A percentile compares a stretch with the other conserved stretches of the same genome.
phyloP scores from a whole-genome alignment of 2,113 vertebrate species.

The Embiotoca jacksoni region DNA sequence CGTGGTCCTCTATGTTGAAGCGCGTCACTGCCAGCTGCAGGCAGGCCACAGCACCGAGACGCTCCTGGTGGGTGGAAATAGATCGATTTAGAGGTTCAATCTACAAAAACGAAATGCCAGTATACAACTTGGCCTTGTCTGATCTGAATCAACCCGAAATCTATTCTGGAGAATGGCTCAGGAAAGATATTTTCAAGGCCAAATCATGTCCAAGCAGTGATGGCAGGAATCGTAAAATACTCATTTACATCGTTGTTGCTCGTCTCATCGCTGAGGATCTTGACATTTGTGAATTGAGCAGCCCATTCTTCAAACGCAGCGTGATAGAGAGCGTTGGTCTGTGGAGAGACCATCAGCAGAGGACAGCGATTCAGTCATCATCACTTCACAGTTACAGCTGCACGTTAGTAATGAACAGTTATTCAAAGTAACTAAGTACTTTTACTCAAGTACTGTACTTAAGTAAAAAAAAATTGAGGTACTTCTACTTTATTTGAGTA shows the following conservation, averaged over 20 bases:
- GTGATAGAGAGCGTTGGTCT: constrained; percentile 84
- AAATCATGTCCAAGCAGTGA: too few species aligned
- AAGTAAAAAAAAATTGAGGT: too few species aligned
- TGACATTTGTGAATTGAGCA: constrained; percentile 76
- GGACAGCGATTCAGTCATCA: background rate
- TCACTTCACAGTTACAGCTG: background rate
- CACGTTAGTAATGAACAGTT: too few species aligned
- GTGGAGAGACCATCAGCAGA: constrained; percentile 19
- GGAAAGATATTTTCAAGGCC: too few species aligned
- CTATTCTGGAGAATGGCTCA: too few species aligned
- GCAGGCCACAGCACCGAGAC: constrained; percentile 86
- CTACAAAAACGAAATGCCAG: background rate
- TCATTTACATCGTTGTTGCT: constrained; percentile 81
- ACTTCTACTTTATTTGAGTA: too few species aligned
- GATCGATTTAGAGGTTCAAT: background rate
- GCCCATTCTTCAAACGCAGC: constrained; percentile 84
- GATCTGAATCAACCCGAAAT: too few species aligned
- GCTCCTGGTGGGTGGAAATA: constrained; percentile 64
- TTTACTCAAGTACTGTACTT: too few species aligned
- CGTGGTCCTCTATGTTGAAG: constrained; percentile 81
- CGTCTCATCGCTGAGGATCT: constrained; percentile 83
- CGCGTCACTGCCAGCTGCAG: constrained; percentile 83
- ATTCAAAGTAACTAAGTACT: too few species aligned
- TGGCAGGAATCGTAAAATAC: background rate
- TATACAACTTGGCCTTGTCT: too few species aligned